Evolutionary conservation across 2,797 vertebrate species (phyloP), one percentile per base, ranked within the genome.

Genomic region (Sebastes matsubarae): DNA sequence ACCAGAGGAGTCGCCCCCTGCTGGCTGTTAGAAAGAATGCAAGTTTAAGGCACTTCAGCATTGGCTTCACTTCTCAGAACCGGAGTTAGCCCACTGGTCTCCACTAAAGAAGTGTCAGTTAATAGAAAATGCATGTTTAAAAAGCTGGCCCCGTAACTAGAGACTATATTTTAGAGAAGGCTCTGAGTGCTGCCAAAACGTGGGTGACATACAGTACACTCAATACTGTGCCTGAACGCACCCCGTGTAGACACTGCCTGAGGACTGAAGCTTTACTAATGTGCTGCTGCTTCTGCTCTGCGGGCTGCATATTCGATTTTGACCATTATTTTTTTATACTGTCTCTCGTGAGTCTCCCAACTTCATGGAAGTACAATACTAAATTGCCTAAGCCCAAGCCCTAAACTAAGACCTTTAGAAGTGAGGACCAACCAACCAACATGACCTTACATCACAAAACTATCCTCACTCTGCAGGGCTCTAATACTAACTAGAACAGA

Each of bases 361-460:
- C 32, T 54, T 65, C 24, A 38, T n/a, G 32, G 29, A 71, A 25
- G 5, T 46, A 36, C 30, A 32, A 16, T 50, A 34, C 42, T 24
- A 13, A 66, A 72, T 68, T 66, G 8, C 55, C 6, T 52, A 22
- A 68, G 42, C 6, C 2, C 13, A 70, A 71, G 52, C 54, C 59
- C 30, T 77, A 29, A 79, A 42, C 66, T 16, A 60, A 81, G 27
- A 65, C n/a, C 24, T 69, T 66, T 64, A 4, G 25, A 65, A 46
- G 42, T 27, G 10, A 63, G n/a, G 34, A 69, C 34, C 9, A 22
- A 60, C 38, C 9, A 22, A 60, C 3, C 11, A 54, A 63, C 61
- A 64, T 66, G 27, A 68, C 59, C 46, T 77, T 6, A 34, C 38
- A 70, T 74, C 60, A 70, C 20, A 81, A 71, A 57, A 68, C 25